These are phyloP conservation scores for Pygathrix nemaeus DNA, from an alignment of 2,113 vertebrate species.

Conservation along the genomic window DNA sequence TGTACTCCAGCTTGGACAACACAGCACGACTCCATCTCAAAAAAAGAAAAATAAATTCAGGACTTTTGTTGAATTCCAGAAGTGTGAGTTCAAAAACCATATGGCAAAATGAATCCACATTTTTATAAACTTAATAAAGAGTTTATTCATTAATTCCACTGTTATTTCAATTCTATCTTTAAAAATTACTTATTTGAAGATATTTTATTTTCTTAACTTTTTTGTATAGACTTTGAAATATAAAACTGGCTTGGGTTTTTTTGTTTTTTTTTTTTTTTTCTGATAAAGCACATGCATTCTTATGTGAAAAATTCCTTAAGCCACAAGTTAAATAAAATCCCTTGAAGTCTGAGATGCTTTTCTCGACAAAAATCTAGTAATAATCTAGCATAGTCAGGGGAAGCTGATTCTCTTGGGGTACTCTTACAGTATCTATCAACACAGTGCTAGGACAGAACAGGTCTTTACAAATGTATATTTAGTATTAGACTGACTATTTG, in stretches of 20 bases:
- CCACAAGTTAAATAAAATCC: background rate
- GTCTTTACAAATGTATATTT: background rate
- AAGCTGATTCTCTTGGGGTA: background rate
- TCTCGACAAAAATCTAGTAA: slow-evolving; percentile 7
- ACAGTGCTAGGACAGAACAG: background rate
- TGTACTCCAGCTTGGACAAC: no score
- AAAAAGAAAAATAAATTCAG: no score
- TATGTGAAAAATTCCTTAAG: slow-evolving; percentile 8
- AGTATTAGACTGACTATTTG: background rate
- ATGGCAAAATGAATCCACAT: background rate
- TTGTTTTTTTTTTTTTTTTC: background rate
- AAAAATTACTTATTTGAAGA: background rate
- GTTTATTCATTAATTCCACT: background rate
- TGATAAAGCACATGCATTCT: background rate
- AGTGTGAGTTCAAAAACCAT: background rate
- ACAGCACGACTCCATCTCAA: no score
- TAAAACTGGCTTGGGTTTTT: background rate
- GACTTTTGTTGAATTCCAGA: no score
- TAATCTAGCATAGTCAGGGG: background rate
- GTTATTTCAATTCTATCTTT: background rate
- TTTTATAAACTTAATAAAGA: slow-evolving; percentile 1
- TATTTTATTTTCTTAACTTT: background rate
- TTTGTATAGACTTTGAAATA: background rate
- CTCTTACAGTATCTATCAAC: background rate
- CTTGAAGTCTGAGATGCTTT: background rate